Evolutionary conservation across 2,888 invertebrate species (phyloP), one percentile per base, ranked within the genome.

Genomic region (Agonum fuliginosum): DNA sequence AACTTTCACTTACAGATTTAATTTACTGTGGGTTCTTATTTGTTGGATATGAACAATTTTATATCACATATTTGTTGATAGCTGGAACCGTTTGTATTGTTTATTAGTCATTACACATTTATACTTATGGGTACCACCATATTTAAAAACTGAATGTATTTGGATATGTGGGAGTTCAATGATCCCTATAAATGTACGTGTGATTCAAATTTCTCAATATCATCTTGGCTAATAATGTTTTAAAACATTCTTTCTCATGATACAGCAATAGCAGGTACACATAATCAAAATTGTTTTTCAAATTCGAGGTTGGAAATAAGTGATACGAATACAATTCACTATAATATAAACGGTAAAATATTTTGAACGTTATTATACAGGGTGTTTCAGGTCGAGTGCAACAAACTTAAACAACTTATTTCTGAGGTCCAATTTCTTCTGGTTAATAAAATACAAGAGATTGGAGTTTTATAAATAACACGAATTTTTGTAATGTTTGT

Each of bases 91-190:
- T 48, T 19, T 20, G 48, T 48, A 48, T 48, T 48, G 48, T 48
- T 48, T 48, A 48, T 17, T 48, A 17, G 17, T 8, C n/a, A 20
- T 19, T 1, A 10, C 48, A 19, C 17, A 48, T 10, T n/a, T n/a
- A n/a, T n/a, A n/a, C n/a, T n/a, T 17, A 19, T 48, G 48, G 17
- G 30, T 30, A 62, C 58, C 27, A 6, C 10, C 30, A 27, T 30
- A 62, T 30, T 62, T 27, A 62, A 30, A 62, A 30, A 2, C 30
- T 3, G 6, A 27, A 22, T 20, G 24, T 62, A 17, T 30, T 2
- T n/a, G n/a, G n/a, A n/a, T 17, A 62, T 30, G 54, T 54, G 17
- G 17, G 30, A 62, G 58, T 27, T 62, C 58, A 62, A 30, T 30
- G 58, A 27, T 27, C 58, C 12, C 3, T 62, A 14, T 17, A 12